These are phyloP conservation scores for Mola mola DNA, from an alignment of 2,113 vertebrate species.

Conservation along the genomic window DNA sequence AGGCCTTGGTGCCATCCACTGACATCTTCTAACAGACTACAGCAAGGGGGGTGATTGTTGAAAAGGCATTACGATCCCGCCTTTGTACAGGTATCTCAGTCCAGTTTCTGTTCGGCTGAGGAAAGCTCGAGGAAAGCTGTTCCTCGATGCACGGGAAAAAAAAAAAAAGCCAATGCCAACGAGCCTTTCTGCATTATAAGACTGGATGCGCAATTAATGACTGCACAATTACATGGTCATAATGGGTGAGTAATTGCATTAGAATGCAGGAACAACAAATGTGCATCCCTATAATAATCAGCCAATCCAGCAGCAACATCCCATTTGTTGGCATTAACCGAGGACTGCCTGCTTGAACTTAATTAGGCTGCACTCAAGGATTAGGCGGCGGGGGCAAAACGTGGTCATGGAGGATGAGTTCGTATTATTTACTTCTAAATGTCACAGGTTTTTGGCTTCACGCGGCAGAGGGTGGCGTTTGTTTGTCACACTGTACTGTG, in stretches of 20 bases:
- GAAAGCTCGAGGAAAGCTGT: slow-evolving; percentile 7
- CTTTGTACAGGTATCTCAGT: slow-evolving; percentile 37
- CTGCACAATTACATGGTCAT: slow-evolving; percentile 73
- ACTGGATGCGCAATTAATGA: slow-evolving; percentile 69
- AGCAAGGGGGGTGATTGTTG: slow-evolving; percentile 52
- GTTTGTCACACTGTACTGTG: slow-evolving; percentile 69
- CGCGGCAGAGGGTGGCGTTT: slow-evolving; percentile 69
- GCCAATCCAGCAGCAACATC: slow-evolving; percentile 52
- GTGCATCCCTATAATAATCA: slow-evolving; percentile 65
- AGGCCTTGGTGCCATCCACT: slow-evolving; percentile 62
- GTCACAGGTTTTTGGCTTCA: slow-evolving; percentile 71
- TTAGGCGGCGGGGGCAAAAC: slow-evolving; percentile 58
- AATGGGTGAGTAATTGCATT: slow-evolving; percentile 78
- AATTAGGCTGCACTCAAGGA: slow-evolving; percentile 72
- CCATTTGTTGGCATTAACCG: slow-evolving; percentile 63
- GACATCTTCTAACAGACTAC: slow-evolving; percentile 57
- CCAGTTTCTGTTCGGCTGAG: slow-evolving; percentile 20
- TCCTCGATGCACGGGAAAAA: too few relatives aligned
- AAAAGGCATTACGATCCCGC: slow-evolving; percentile 51
- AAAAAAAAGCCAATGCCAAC: too few relatives aligned
- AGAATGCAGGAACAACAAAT: slow-evolving; percentile 69
- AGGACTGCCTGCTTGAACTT: slow-evolving; percentile 67
- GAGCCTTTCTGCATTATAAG: slow-evolving; percentile 26
- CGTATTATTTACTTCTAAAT: slow-evolving; percentile 70
- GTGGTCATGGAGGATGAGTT: slow-evolving; percentile 69